Percentiles rank a stretch among this genome's conserved stretches.
phyloP scores from a whole-genome alignment of 2,888 invertebrate genomes.

The Diabrotica balteata region DNA sequence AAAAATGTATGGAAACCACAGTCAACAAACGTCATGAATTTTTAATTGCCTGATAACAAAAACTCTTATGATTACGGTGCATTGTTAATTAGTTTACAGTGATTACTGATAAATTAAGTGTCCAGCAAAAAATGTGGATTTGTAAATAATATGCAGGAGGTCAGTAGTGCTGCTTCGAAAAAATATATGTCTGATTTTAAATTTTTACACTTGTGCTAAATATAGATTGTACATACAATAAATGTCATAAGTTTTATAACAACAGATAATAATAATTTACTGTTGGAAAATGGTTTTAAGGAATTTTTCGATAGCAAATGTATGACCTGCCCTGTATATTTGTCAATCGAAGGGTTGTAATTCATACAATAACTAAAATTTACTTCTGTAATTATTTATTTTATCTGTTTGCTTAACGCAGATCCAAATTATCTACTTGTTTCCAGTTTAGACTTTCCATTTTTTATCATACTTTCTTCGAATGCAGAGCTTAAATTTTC shows the following conservation, averaged over 20 bases:
- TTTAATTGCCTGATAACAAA: constrained; percentile 45
- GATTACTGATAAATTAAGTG: constrained; percentile 26
- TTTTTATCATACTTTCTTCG: too few relatives aligned
- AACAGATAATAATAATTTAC: too few relatives aligned
- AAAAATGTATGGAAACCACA: constrained; percentile 14
- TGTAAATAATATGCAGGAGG: neutral
- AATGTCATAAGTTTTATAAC: too few relatives aligned
- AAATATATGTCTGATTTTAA: neutral
- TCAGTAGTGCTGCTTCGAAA: neutral
- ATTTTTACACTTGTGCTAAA: neutral
- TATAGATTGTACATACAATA: neutral
- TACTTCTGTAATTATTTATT: too few relatives aligned
- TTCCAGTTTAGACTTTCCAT: too few relatives aligned
- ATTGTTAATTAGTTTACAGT: constrained; percentile 54
- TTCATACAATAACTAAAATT: too few relatives aligned
- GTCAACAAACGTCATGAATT: constrained; percentile 18
- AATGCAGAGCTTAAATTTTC: too few relatives aligned
- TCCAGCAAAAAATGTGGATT: neutral
- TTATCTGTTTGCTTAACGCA: too few relatives aligned
- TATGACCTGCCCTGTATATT: constrained; percentile 6
- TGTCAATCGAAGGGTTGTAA: neutral
- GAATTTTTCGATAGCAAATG: neutral
- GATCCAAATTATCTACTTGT: too few relatives aligned
- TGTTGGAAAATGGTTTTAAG: too few relatives aligned
- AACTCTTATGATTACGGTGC: constrained; percentile 60